These are phyloP conservation scores for Notiomystis cincta DNA, from an alignment of 2,113 vertebrate genomes.

Conservation along the genomic window DNA sequence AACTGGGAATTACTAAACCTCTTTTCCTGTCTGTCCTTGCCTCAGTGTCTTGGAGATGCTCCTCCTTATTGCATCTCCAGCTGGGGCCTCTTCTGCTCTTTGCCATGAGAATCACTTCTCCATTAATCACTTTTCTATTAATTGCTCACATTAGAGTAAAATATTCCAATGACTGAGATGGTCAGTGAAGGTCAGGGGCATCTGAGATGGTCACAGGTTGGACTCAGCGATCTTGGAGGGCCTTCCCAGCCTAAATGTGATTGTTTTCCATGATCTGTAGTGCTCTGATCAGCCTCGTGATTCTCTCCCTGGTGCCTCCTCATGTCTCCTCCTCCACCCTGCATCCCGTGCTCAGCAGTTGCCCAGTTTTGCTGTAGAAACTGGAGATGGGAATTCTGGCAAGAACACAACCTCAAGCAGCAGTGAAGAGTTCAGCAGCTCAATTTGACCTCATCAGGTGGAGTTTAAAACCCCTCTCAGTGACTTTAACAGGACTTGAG, in stretches of 20 bases:
- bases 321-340: neutral
- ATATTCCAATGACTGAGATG: neutral
- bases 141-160: neutral
- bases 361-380: neutral
- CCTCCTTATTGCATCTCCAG: neutral
- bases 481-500: neutral
- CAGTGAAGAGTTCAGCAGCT: neutral
- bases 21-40: neutral
- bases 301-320: neutral
- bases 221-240: neutral
- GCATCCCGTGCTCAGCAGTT: neutral
- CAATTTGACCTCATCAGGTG: neutral
- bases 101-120: neutral
- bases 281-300: neutral
- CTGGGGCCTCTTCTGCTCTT: neutral
- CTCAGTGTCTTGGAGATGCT: neutral
- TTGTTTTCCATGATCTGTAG: neutral
- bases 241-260: neutral
- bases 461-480: neutral
- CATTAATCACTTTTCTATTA: neutral
- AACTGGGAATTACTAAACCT: neutral
- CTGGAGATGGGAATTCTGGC: neutral
- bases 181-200: neutral
- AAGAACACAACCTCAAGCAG: neutral
- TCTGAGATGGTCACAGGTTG: neutral